Evolutionary conservation across 2,113 vertebrate genomes (phyloP), one percentile per base, ranked within the genome.

Genomic region (Urocitellus parryii): DNA sequence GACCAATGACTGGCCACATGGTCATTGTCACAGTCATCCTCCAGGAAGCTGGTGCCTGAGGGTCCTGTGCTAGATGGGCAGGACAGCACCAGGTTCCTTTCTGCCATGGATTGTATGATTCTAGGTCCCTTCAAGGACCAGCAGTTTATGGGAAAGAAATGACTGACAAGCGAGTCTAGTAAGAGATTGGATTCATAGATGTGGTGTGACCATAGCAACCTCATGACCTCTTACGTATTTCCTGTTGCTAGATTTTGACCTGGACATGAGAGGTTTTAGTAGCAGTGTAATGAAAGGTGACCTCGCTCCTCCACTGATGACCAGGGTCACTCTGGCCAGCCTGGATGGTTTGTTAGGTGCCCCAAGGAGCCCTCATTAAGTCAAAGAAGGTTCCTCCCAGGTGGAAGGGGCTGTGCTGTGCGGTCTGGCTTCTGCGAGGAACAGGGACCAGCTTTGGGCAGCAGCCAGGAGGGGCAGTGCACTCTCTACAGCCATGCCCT

Each of bases 71-170:
- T 20, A 5, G 58, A 5, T 18, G n/a, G 51, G 34, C 8, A 24
- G 37, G 25, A 13, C 34, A n/a, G 3, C 18, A 22, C 32, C 24
- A 0, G 0, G 32, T 4, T 16, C 22, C 34, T 24, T 63, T 34
- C 53, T 32, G 12, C 2, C 1, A 0, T 24, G 86, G 27, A 32
- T 4, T 9, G 1, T 39, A 20, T 18, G 32, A 5, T 10, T 53
- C 37, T 22, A 24, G 83, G 37, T 22, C 63, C n/a, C 25, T 27
- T 1, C 65, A 14, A 61, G 25, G 24, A 39, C 24, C 34, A 58
- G 10, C 34, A 37, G 42, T 32, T 74, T 61, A 63, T 39, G 17
- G 42, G 61, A 76, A 83, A 58, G 45, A 65, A 61, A 34, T 8
- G 37, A 32, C 77, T 73, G 45, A 51, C 78, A 48, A 18, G 17